Evolutionary conservation across 1,140 invertebrate genomes (phyloP).

Genomic region (Maniola jurtina): DNA sequence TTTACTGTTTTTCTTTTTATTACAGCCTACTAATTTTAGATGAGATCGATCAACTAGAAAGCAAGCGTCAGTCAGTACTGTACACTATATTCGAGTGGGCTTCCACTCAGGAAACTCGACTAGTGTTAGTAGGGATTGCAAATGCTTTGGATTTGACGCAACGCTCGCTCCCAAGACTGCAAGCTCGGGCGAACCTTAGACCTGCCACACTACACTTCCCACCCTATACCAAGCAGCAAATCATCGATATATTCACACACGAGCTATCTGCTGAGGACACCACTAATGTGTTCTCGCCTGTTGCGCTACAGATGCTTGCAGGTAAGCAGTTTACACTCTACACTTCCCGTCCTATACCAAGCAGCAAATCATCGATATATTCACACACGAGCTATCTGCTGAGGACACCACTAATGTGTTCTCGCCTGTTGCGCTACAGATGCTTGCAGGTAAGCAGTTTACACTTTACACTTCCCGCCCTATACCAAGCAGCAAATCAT

Average conservation of each 20-base stretch:
- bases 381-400: constrained; percentile 86
- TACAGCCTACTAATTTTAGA: constrained; percentile 93
- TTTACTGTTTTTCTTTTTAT: constrained; percentile 3
- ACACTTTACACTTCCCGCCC: too few species aligned
- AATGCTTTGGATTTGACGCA: constrained; percentile 98
- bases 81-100: constrained; percentile 98
- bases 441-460: too few species aligned
- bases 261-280: constrained; percentile 86
- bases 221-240: constrained; percentile 95
- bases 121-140: constrained; percentile 95
- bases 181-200: constrained; percentile 83
- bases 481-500: too few species aligned
- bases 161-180: constrained; percentile 91
- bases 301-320: constrained; percentile 93
- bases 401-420: constrained; percentile 87
- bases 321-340: constrained; percentile 47
- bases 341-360: constrained; percentile 83
- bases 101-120: constrained; percentile 75
- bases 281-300: constrained; percentile 86
- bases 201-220: constrained; percentile 92
- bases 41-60: constrained; percentile 96
- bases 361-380: constrained; percentile 92
- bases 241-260: constrained; percentile 90
- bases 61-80: constrained; percentile 90
- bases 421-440: too few species aligned